Conservation (phyloP, 2,113 vertebrate genomes). For the Thalassarche chlororhynchos region DNA sequence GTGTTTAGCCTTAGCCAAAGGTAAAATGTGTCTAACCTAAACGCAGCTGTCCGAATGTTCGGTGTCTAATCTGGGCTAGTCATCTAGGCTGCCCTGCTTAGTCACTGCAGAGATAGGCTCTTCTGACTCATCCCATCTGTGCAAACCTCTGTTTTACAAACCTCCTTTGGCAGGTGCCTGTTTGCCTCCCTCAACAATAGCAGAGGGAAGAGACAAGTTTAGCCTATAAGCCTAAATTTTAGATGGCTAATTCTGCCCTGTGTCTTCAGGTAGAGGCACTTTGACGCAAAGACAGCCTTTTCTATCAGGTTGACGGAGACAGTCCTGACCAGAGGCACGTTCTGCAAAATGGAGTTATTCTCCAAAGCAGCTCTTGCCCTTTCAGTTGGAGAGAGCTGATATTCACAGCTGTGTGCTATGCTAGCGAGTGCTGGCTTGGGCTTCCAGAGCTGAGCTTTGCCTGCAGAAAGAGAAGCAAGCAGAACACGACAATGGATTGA, state of each 20-base stretch:
- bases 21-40: accelerated
- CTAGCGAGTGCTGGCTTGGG: neutral
- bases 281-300: neutral
- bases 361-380: neutral
- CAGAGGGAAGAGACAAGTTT: neutral
- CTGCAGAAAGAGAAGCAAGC: neutral
- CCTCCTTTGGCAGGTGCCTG: neutral
- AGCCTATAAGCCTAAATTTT: neutral
- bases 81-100: neutral
- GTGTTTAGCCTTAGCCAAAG: neutral
- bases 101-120: neutral
- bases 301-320: neutral
- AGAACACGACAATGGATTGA: neutral
- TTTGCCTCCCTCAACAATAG: neutral
- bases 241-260: neutral
- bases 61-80: neutral
- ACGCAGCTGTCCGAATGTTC: accelerated
- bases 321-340: neutral
- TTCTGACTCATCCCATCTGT: neutral
- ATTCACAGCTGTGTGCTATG: neutral
- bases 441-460: neutral
- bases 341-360: neutral
- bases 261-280: neutral
- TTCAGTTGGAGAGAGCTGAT: neutral
- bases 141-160: neutral